phyloP scores from a whole-genome alignment of 2,797 vertebrate species.

The Anguilla anguilla region DNA sequence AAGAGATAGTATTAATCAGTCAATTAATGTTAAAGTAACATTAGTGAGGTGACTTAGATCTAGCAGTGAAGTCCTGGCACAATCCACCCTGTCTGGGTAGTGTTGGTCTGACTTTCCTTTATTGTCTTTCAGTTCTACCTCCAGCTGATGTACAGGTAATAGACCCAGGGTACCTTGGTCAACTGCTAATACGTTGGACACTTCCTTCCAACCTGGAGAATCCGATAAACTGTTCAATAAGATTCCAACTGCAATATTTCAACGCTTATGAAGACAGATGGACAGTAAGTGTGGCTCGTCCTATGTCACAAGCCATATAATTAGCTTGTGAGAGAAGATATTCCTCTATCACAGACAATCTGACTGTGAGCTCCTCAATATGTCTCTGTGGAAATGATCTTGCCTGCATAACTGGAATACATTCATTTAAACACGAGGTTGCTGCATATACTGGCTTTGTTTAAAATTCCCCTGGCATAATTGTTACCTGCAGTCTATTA shows the following conservation, averaged over 20 bases:
- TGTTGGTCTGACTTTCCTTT: not conserved
- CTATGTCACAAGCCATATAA: not conserved
- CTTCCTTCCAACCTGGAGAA: slow-evolving; percentile 53
- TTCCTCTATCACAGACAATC: not conserved
- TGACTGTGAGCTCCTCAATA: not conserved
- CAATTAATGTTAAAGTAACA: not conserved
- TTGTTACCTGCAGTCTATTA: not conserved
- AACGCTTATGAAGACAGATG: slow-evolving; percentile 61
- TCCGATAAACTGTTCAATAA: slow-evolving; percentile 50
- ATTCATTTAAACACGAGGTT: no score
- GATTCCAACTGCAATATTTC: slow-evolving; percentile 71
- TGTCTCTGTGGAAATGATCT: not conserved
- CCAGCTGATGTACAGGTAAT: slow-evolving; percentile 59
- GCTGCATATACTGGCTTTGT: no score
- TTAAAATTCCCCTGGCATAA: no score
- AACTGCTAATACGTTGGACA: slow-evolving; percentile 66
- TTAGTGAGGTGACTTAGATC: slow-evolving; percentile 17
- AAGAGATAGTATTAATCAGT: not conserved
- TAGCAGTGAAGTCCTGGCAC: slow-evolving; percentile 14
- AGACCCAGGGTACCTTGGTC: slow-evolving; percentile 67
- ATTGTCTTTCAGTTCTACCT: slow-evolving; percentile 61
- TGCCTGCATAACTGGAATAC: not conserved
- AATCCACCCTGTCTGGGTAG: slow-evolving; percentile 39
- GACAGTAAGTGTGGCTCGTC: slow-evolving; percentile 56
- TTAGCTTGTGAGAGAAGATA: not conserved